A percentile compares a stretch with the other conserved stretches of the same genome.
These are phyloP conservation scores for Acanthochromis polyacanthus DNA, from an alignment of 2,113 vertebrate species.

Conservation along the genomic window DNA sequence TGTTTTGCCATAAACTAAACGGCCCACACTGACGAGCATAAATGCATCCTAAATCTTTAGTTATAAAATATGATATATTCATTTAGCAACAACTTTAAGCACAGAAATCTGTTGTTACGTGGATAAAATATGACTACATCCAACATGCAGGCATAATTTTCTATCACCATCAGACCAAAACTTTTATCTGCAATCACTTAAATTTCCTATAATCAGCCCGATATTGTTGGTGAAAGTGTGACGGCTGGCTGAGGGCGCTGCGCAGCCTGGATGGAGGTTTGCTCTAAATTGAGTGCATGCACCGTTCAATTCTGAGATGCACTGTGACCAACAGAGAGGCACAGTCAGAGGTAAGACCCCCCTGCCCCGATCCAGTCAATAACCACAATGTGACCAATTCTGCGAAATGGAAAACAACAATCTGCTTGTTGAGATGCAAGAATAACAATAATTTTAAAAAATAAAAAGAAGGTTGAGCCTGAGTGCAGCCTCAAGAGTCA, in stretches of 20 bases:
- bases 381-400: background rate
- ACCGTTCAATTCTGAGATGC: background rate
- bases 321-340: background rate
- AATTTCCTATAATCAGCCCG: background rate
- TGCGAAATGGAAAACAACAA: slow-evolving; percentile 12
- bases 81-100: no score
- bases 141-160: no score
- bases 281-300: background rate
- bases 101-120: no score
- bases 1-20: no score
- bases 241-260: background rate
- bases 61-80: no score
- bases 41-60: no score
- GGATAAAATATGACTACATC: no score
- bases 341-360: background rate
- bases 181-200: no score
- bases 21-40: no score
- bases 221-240: background rate
- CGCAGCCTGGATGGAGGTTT: background rate
- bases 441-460: background rate
- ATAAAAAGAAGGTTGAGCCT: background rate
- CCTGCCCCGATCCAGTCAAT: background rate
- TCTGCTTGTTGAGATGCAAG: background rate
- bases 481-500: background rate
- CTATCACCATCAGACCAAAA: no score